Base-by-base conservation (phyloP, 2,113 vertebrate species). In the Hippolais icterina region DNA sequence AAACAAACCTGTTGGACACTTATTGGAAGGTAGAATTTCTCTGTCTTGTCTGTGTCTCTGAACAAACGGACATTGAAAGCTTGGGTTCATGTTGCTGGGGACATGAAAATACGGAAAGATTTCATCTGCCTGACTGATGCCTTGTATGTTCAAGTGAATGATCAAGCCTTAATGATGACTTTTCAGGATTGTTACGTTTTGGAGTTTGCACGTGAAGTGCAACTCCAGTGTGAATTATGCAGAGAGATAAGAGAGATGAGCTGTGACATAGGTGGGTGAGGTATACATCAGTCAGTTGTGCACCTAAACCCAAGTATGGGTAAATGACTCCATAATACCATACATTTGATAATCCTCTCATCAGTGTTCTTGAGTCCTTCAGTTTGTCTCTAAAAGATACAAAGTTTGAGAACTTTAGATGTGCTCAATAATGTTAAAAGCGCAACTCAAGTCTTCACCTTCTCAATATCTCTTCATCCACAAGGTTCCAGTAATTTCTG, bases 1-100 rank as follows among this genome's bases (percentile, higher is more conserved):
- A 90, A 94, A 24, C 95, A 94, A 46, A 98, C 98, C 49, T 98
- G 98, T 76, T 47, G 75, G 18, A 96, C 97, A 4, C 96, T 99
- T 54, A 53, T 49, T 1, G 96, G 97, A 54, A 98, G 98, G 99
- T 99, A 96, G 25, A 29, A 37, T 82, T 56, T 60, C 25, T 81
- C 39, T 82, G 20, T n/a, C 19, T 57, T 80, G 14, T 87, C 28
- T 78, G 0, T 25, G 19, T 68, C 13, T 84, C 29, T 84, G 52
- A 65, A 37, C 33, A 83, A 86, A 71, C 9, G 25, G 37, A 23
- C 70, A 78, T 89, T 21, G 49, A 75, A 57, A 59, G 12, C 19
- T 93, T 33, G 50, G 1, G 10, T 78, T 35, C 57, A 29, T 52
- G 10, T 68, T 61, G 24, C 56, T 83, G 22, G n/a, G 18, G 35